Conservation (phyloP, 1,140 invertebrate genomes). For the Daktulosphaira vitifoliae region DNA sequence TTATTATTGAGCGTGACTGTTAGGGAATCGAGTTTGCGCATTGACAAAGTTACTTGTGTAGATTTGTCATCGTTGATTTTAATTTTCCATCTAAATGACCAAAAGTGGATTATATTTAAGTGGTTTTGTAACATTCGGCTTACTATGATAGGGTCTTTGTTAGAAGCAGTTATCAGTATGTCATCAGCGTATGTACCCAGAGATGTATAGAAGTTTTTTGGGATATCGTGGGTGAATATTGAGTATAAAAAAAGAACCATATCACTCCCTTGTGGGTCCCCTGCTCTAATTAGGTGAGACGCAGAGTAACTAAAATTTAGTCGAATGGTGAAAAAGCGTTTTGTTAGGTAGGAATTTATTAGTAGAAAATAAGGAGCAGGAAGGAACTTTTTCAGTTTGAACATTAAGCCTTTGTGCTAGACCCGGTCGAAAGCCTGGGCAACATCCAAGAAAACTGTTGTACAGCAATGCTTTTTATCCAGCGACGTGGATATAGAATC, state of each 20-base stretch:
- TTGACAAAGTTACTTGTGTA: too few relatives aligned
- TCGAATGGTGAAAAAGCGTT: slow-evolving; percentile 1
- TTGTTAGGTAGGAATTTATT: slow-evolving; percentile 9
- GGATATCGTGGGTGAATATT: too few relatives aligned
- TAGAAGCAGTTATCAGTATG: not conserved
- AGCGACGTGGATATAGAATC: slow-evolving; percentile 30
- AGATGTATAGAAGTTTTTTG: not conserved
- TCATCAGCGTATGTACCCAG: slow-evolving; percentile 5
- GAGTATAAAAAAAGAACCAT: slow-evolving; percentile 9
- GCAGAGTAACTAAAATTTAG: not conserved
- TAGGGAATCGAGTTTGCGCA: too few relatives aligned
- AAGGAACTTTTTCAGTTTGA: slow-evolving; percentile 7
- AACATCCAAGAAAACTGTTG: slow-evolving; percentile 37
- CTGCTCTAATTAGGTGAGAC: not conserved
- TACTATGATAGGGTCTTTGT: not conserved
- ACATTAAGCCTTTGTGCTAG: slow-evolving; percentile 40
- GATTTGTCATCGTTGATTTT: not conserved
- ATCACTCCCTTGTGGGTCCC: slow-evolving; percentile 13
- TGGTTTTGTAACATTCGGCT: too few relatives aligned
- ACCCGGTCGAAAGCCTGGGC: slow-evolving; percentile 40
- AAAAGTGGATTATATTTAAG: too few relatives aligned
- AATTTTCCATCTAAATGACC: not conserved
- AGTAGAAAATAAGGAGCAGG: not conserved
- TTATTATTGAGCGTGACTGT: not conserved
- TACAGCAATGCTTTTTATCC: slow-evolving; percentile 35